Conservation (phyloP, 1,140 invertebrate genomes). For the Apis mellifera region Amel_HAv3.1 CM009944.2:6866501-6867000, state of each 20-base stretch:
- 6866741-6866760: neutral
- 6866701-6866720: constrained; percentile 16
- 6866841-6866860: constrained; percentile 54
- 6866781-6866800: neutral
- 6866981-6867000: constrained; percentile 74
- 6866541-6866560: neutral
- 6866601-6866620: neutral
- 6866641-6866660: no score
- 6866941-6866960: constrained; percentile 79
- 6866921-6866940: constrained; percentile 68
- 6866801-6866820: neutral
- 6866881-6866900: constrained; percentile 32
- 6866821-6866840: constrained; percentile 33
- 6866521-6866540: neutral
- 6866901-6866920: constrained; percentile 66
- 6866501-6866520: neutral
- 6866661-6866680: neutral
- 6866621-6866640: neutral
- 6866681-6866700: neutral
- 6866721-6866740: neutral
- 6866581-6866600: neutral
- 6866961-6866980: constrained; percentile 81
- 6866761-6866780: no score
- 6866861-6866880: constrained; percentile 39
- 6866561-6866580: neutral